Base-by-base conservation (phyloP, 2,113 vertebrate genomes). In the Menidia beryllina region DNA sequence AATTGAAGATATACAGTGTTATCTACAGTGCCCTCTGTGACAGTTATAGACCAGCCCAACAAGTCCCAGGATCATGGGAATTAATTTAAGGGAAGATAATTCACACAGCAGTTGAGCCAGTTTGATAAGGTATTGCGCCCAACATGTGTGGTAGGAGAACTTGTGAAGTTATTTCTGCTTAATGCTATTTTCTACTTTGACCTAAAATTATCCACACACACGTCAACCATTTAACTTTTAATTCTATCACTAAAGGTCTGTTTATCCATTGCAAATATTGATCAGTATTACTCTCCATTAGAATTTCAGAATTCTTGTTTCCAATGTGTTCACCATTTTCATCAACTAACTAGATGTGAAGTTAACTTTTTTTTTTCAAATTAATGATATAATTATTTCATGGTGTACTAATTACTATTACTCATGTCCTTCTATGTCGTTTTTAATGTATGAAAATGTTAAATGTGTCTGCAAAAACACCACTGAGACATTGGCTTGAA, bases 161-260 rank as follows among this genome's bases (percentile, higher is more conserved):
- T 47, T 55, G 34, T 45, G 5, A 52, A 19, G 38, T 20, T 36
- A 1, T 58, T 2, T 8, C 19, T 47, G 41, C 2, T 21, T 2
- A 21, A 12, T 12, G 17, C 2, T 26, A 23, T 24, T 27, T 30
- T 21, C 15, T 52, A 19, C 36, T 20, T n/a, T 20, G 25, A 39
- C 34, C 39, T 27, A 51, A 64, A 64, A 63, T 63, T 24, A 23
- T 52, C 49, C 34, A 27, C 41, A 19, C 38, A 8, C 23, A 65
- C 8, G 4, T 30, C 4, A 30, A 30, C 30, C 30, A 30, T 30
- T 30, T 36, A 10, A 54, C 19, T 54, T 65, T 43, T 53, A 36
- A 43, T 43, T 7, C 53, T 3, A 14, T 21, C 21, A 38, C 1
- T 38, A 21, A 2, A 12, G 8, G n/a, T 21, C 4, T 5, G 19